Base-by-base conservation (phyloP, 2,113 vertebrate species). In the Brachionichthys hirsutus region DNA sequence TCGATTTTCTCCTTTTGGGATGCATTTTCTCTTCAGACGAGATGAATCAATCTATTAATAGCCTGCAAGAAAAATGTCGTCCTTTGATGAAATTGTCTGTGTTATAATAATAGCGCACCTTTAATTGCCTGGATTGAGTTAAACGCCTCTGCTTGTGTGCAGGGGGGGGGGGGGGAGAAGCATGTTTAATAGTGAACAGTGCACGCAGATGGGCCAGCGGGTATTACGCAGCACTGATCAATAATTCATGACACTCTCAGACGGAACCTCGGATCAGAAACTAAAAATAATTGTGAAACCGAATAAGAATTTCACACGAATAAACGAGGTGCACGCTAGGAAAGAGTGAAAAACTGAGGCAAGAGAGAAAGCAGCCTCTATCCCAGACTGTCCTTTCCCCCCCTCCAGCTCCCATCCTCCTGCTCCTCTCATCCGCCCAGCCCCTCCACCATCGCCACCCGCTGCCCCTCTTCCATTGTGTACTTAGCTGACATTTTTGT, bases 191-290 rank as follows among this genome's bases (percentile, higher is more conserved):
- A 64, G 19, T 38, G 12, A 58, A 34, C 15, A 40, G 13, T 43
- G 16, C 34, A 54, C 30, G 34, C 53, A 59, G 54, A 60, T 55
- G 49, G 47, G 48, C 19, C 20, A 50, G 59, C 34, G 52, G 49
- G 51, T 54, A 81, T 85, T 84, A 70, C 80, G 86, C 83, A 80
- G 83, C 85, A 60, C 66, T 77, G 51, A 86, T 89, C 65, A 88
- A 83, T 87, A 78, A 89, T 89, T 87, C 83, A 88, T 86, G 75
- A 67, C 16, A 8, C 59, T 70, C 62, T 80, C 57, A 43, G 61
- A 83, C 59, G 53, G 63, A 81, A 51, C 53, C 64, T 60, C 43
- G 38, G 34, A 68, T 70, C 62, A 58, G 75, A 54, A 80, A 79
- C 44, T 30, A 47, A 18, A 17, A 44, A 60, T 48, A 72, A 30